These are phyloP conservation scores for Elephantulus edwardii DNA, from an alignment of 2,113 vertebrate genomes.

Conservation along the genomic window DNA sequence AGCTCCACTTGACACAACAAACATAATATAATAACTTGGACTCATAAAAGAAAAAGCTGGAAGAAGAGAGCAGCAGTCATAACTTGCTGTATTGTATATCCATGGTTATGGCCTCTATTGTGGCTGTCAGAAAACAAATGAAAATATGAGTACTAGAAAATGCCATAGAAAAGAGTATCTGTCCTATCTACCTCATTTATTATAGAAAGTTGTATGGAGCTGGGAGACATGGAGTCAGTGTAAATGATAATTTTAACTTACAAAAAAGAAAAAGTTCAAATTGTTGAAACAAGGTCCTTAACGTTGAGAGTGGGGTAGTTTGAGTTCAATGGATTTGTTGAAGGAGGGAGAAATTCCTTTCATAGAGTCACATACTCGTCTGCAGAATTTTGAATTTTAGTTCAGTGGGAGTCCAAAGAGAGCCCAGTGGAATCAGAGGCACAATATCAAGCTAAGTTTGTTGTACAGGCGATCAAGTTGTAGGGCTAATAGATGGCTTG, in stretches of 20 bases:
- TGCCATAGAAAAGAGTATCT: not conserved
- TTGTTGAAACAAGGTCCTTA: not conserved
- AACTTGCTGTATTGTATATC: not conserved
- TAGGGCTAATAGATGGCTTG: not conserved
- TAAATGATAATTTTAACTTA: not conserved
- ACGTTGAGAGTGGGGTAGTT: too few relatives aligned
- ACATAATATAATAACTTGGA: not conserved
- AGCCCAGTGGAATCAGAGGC: not conserved
- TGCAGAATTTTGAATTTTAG: not conserved
- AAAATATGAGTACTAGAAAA: not conserved
- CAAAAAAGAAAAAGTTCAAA: not conserved
- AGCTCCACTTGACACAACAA: too few relatives aligned
- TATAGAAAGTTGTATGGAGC: not conserved
- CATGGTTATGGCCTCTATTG: not conserved
- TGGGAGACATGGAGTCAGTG: fast-evolving
- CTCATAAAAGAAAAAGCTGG: not conserved
- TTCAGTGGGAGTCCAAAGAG: not conserved
- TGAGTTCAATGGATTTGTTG: fast-evolving
- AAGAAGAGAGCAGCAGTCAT: not conserved
- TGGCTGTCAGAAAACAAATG: not conserved
- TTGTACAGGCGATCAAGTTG: fast-evolving
- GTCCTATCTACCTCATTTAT: not conserved
- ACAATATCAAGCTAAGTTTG: not conserved
- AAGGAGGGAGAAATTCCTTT: not conserved
- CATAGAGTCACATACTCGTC: not conserved